Evolutionary conservation across 64 coral and sea anemone genomes (phyloP), one percentile per base, ranked within the genome.

Genomic region (Acropora yongei): DNA sequence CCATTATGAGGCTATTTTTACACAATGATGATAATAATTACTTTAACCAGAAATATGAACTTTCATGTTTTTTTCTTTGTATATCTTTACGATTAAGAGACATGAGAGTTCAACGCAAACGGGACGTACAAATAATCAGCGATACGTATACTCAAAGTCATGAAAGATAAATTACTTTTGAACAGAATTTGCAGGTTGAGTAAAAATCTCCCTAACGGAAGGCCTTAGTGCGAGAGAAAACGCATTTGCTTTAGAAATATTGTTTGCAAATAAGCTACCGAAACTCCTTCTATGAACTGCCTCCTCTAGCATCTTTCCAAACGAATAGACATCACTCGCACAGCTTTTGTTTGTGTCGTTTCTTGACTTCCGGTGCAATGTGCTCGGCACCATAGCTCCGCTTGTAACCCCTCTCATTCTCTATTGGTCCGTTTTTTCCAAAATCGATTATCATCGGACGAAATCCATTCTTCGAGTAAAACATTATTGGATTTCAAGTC

Each of bases 401-500:
- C 50, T 44, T 48, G 60, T 81, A 71, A 46, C 68, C 7, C 42
- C 49, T 49, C 41, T 18, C 44, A 58, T 83, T 72, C 40, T 83
- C 80, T 73, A 91, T 83, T 17, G 12, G 79, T 58, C 55, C 58
- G 49, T 80, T 91, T 61, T 91, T 91, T 7, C 89, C 89, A 60
- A 91, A 84, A 18, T 91, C 30, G 41, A 57, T 91, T 5, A 84
- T 55, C 17, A 91, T 55, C 19, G 79, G 47, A 51, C 49, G 58
- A 55, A 57, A 83, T 41, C 81, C 43, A 47, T 13, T 49, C 12
- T 83, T 91, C 49, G 14, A 84, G 66, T 30, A 91, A 49, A n/a
- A 83, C 78, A 74, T 91, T 91, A 41, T 91, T 91, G 2, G 79
- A 45, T 83, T 91, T 91, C 40, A 84, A 51, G 61, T 91, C 80